Evolutionary conservation across 2,888 invertebrate species (phyloP).

Genomic region (Orgyia antiqua): DNA sequence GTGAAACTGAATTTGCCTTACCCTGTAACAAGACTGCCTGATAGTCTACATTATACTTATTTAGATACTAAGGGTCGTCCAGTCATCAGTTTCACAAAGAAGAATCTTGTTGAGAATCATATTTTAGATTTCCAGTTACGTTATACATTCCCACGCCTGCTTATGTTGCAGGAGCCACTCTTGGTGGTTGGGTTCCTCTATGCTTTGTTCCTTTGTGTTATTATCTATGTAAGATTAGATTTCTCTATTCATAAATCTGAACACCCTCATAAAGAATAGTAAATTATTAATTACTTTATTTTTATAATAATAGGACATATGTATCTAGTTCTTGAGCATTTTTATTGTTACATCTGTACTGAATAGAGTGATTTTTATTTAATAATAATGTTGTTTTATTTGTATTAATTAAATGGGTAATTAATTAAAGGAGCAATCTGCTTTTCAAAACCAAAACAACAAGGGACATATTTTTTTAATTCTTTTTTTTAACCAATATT

Average conservation of each 20-base stretch:
- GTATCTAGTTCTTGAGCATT: constrained; percentile 45
- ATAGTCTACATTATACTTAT: constrained; percentile 92
- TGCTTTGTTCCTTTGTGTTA: constrained; percentile 92
- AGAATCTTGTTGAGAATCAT: constrained; percentile 96
- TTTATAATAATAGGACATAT: constrained; percentile 27
- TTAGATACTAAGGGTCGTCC: constrained; percentile 96
- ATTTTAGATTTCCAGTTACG: constrained; percentile 95
- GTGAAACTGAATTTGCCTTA: constrained; percentile 91
- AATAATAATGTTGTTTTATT: constrained; percentile 18
- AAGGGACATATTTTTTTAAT: too few species aligned
- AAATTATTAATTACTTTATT: constrained; percentile 27
- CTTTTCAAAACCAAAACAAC: too few species aligned
- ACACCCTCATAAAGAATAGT: constrained; percentile 74
- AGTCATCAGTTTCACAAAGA: constrained; percentile 88
- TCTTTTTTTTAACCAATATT: too few species aligned
- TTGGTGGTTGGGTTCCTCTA: constrained; percentile 93
- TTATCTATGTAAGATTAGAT: constrained; percentile 96
- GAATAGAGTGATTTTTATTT: constrained; percentile 42
- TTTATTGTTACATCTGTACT: constrained; percentile 37
- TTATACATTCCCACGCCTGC: constrained; percentile 90
- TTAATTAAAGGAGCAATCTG: too few species aligned
- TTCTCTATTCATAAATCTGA: constrained; percentile 92
- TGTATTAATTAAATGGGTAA: too few species aligned
- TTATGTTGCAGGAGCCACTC: constrained; percentile 96
- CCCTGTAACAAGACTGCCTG: constrained; percentile 83